Evolutionary conservation across 2,113 vertebrate species (phyloP).

Genomic region (Hippocampus mohnikei): DNA sequence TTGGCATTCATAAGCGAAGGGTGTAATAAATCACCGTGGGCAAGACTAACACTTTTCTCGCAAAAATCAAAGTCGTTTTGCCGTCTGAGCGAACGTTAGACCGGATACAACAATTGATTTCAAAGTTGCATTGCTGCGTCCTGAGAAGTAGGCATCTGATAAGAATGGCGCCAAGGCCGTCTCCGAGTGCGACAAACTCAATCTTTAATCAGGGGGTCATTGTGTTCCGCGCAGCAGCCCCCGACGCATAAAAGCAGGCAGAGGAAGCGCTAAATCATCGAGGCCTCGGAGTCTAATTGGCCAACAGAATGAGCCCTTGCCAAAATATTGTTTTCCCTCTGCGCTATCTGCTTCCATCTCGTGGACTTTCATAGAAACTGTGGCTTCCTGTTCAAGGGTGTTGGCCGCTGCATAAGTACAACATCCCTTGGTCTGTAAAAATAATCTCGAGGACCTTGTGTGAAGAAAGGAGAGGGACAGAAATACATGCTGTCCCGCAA

Average conservation of each 20-base stretch:
- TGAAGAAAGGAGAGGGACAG: slow-evolving; percentile 62
- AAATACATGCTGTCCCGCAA: slow-evolving; percentile 65
- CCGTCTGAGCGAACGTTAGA: not conserved
- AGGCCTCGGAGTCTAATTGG: slow-evolving; percentile 65
- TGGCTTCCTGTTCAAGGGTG: slow-evolving; percentile 89
- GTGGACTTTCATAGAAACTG: slow-evolving; percentile 81
- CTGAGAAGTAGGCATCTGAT: slow-evolving; percentile 58
- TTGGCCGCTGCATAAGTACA: slow-evolving; percentile 67
- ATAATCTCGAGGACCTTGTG: slow-evolving; percentile 81
- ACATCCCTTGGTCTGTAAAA: slow-evolving; percentile 83
- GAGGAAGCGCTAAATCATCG: slow-evolving; percentile 70
- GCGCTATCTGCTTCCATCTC: slow-evolving; percentile 83
- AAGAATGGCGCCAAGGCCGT: slow-evolving; percentile 65
- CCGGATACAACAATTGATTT: slow-evolving; percentile 36
- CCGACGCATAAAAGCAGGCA: slow-evolving; percentile 68
- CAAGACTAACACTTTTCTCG: slow-evolving; percentile 5
- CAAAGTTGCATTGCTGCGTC: slow-evolving; percentile 49
- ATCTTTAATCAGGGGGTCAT: slow-evolving; percentile 71
- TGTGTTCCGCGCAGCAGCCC: slow-evolving; percentile 63
- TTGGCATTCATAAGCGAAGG: not conserved
- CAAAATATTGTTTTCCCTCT: slow-evolving; percentile 74
- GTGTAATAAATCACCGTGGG: not conserved
- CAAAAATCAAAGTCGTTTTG: slow-evolving; percentile 17
- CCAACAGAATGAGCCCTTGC: slow-evolving; percentile 68
- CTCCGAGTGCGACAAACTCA: slow-evolving; percentile 49